Evolutionary conservation across 1,140 invertebrate species (phyloP).

Genomic region (Drosophila rufa): DNA sequence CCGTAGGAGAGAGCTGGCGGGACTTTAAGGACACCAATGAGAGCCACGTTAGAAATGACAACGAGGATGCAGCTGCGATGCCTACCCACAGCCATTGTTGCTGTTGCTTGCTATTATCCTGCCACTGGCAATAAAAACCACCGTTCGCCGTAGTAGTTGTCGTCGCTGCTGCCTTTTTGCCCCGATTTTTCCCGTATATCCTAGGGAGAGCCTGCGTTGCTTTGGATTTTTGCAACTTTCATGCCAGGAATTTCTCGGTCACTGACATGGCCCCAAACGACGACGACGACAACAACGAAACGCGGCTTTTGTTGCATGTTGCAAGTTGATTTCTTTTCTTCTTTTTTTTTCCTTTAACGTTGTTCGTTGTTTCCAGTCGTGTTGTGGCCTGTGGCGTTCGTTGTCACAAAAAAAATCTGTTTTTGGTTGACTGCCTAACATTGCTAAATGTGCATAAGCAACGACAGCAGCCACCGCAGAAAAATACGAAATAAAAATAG

Average conservation of each 20-base stretch:
- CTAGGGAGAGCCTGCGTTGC: slow-evolving; percentile 25
- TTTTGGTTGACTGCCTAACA: slow-evolving; percentile 75
- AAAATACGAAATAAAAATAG: slow-evolving; percentile 23
- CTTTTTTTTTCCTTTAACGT: slow-evolving; percentile 18
- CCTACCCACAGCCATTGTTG: slow-evolving; percentile 40
- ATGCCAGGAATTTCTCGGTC: slow-evolving; percentile 78
- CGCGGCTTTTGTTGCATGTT: slow-evolving; percentile 69
- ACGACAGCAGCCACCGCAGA: slow-evolving; percentile 40
- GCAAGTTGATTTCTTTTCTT: slow-evolving; percentile 74
- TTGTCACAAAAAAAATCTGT: slow-evolving; percentile 78
- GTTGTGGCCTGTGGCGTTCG: slow-evolving; percentile 61
- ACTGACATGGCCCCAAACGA: slow-evolving; percentile 67
- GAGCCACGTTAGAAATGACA: slow-evolving; percentile 53
- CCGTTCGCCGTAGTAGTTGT: slow-evolving; percentile 16
- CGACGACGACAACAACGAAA: slow-evolving; percentile 50
- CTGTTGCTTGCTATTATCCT: slow-evolving; percentile 60
- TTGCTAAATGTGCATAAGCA: slow-evolving; percentile 52
- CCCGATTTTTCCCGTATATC: slow-evolving; percentile 13
- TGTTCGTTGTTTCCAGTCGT: slow-evolving; percentile 41
- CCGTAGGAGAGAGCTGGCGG: slow-evolving; percentile 4
- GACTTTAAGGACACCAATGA: slow-evolving; percentile 51
- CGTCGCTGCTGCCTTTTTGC: slow-evolving; percentile 17
- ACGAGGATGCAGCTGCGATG: slow-evolving; percentile 43
- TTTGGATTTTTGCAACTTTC: slow-evolving; percentile 59
- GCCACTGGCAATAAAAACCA: slow-evolving; percentile 74